phyloP scores from a whole-genome alignment of 2,797 vertebrate species.

The Margarornis squamiger region DNA sequence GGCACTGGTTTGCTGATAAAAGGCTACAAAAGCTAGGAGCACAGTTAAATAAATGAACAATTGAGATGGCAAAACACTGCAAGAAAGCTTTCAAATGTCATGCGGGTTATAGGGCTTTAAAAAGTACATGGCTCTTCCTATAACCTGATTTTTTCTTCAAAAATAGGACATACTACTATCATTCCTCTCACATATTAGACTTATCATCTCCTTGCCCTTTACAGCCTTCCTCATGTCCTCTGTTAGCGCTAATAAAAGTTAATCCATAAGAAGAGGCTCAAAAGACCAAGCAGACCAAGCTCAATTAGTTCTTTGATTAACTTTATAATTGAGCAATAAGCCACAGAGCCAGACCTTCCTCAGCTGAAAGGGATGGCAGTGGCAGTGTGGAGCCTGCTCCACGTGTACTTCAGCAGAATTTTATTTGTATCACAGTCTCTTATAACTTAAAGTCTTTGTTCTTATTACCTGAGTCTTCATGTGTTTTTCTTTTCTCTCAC shows the following conservation, averaged over 20 bases:
- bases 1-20: background rate
- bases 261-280: conserved; percentile 25
- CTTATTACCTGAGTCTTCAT: background rate
- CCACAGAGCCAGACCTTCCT: background rate
- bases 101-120: background rate
- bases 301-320: conserved; percentile 59
- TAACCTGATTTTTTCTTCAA: background rate
- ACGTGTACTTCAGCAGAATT: background rate
- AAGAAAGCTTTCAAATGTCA: background rate
- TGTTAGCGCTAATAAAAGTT: conserved; percentile 32
- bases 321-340: conserved; percentile 24
- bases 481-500: background rate
- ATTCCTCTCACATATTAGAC: background rate
- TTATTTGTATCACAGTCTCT: background rate
- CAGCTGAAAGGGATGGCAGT: background rate
- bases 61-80: background rate
- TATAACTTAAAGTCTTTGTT: background rate
- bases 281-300: conserved; percentile 25
- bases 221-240: conserved; percentile 5
- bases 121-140: background rate
- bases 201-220: conserved; percentile 13
- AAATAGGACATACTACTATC: background rate
- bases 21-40: background rate
- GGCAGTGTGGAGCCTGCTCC: background rate
- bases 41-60: background rate